Percentiles rank a stretch among this genome's conserved stretches.
phyloP scores from a whole-genome alignment of 2,888 invertebrate species.

The Metopia argyrocephala region DNA sequence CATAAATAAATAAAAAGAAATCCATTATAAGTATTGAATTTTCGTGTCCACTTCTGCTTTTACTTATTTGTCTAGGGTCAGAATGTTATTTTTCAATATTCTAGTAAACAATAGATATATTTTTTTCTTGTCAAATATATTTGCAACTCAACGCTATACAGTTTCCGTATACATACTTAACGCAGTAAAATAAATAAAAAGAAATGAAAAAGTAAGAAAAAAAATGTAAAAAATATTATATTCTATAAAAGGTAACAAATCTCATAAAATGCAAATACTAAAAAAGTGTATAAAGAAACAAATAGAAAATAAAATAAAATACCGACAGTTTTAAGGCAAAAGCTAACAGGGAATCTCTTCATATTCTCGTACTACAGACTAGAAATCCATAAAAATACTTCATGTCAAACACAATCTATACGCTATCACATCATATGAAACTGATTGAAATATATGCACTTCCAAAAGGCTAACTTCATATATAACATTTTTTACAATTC shows the following conservation, averaged over 20 bases:
- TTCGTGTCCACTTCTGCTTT: not conserved
- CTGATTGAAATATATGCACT: no score
- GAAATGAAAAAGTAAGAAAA: not conserved
- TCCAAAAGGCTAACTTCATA: no score
- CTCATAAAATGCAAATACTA: slow-evolving; percentile 1
- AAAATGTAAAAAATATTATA: slow-evolving; percentile 8
- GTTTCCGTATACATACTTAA: not conserved
- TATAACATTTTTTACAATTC: no score
- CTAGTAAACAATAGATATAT: not conserved
- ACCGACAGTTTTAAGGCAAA: not conserved
- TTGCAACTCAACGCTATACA: not conserved
- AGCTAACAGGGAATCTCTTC: not conserved
- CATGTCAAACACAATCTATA: no score
- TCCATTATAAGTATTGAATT: slow-evolving; percentile 2
- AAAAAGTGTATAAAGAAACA: not conserved
- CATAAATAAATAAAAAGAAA: not conserved
- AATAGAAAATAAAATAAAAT: not conserved
- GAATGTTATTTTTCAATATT: not conserved
- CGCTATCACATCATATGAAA: no score
- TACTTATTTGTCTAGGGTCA: not conserved
- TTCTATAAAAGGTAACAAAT: slow-evolving; percentile 27
- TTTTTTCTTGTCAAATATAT: not conserved
- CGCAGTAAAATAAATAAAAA: not conserved
- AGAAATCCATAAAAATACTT: no score
- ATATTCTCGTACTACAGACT: no score